These are phyloP conservation scores for Psilopsiagon aurifrons DNA, from an alignment of 2,113 vertebrate species.

Conservation along the genomic window DNA sequence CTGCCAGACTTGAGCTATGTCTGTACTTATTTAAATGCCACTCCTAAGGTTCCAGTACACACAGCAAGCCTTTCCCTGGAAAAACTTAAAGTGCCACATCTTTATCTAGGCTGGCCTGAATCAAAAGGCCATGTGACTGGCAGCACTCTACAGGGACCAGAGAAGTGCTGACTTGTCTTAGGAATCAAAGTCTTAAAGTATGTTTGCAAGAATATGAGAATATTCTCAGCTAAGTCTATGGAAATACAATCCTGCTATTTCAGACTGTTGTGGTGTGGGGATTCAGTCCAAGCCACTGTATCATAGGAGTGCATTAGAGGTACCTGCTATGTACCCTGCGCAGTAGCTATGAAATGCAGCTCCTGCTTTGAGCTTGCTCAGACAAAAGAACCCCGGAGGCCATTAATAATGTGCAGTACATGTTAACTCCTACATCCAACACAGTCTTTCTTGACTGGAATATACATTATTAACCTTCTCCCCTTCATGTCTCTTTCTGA, in stretches of 20 bases:
- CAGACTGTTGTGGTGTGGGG: not conserved
- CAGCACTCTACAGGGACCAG: accelerated
- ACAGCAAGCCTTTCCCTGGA: not conserved
- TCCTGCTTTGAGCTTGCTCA: not conserved
- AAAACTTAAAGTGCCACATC: not conserved
- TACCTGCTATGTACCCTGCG: not conserved
- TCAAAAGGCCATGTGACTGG: not conserved
- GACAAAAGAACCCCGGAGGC: not conserved
- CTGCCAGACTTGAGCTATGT: not conserved
- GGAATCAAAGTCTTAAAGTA: not conserved
- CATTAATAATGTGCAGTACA: not conserved
- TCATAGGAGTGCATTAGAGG: not conserved
- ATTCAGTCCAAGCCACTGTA: not conserved
- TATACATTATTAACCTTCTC: not conserved
- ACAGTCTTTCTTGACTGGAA: not conserved
- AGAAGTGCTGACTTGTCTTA: not conserved
- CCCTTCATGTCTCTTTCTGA: not conserved
- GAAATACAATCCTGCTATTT: not conserved
- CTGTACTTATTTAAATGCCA: not conserved
- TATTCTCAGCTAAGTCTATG: not conserved
- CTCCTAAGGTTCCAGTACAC: not conserved
- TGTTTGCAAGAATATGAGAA: not conserved
- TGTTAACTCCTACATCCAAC: not conserved
- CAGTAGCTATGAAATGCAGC: not conserved
- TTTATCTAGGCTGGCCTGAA: not conserved